These are phyloP conservation scores for Epinephelus awoara DNA, from an alignment of 2,797 vertebrate species.

Conservation along the genomic window DNA sequence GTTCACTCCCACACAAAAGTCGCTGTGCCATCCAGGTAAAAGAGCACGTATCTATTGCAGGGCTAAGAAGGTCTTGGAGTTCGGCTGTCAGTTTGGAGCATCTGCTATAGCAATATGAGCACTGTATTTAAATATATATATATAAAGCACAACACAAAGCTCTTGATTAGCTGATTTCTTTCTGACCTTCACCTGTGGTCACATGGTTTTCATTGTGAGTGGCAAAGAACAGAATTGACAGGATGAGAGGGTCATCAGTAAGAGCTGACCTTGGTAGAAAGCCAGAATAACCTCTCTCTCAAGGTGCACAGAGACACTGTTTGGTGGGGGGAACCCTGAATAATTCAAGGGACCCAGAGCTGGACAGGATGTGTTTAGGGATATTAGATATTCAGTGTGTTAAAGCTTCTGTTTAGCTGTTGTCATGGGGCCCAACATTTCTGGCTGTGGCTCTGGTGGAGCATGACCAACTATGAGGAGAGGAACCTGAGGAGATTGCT, in stretches of 20 bases:
- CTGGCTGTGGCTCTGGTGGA: conserved; percentile 43
- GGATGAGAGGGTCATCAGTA: conserved; percentile 38
- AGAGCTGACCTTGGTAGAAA: conserved; percentile 20
- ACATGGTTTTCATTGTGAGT: conserved; percentile 2
- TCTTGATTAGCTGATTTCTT: conserved; percentile 13
- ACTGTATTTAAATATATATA: neutral
- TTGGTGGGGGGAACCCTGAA: conserved; percentile 19
- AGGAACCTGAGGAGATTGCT: conserved; percentile 43
- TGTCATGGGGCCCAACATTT: conserved; percentile 35
- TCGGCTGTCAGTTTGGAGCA: conserved; percentile 1
- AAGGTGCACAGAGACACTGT: neutral
- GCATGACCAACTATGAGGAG: conserved; percentile 48
- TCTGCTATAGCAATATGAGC: neutral
- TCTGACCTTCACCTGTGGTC: conserved; percentile 39
- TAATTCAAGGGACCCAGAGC: conserved; percentile 34
- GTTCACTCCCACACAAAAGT: neutral
- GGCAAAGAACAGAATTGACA: conserved; percentile 38
- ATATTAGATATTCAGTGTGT: conserved; percentile 42
- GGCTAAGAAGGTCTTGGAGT: neutral
- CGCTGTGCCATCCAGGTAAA: conserved; percentile 4
- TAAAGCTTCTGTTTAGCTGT: conserved; percentile 53
- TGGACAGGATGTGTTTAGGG: conserved; percentile 29
- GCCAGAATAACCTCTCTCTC: conserved; percentile 27
- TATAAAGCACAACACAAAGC: conserved; percentile 1
- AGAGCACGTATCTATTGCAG: neutral